A percentile compares a stretch with the other conserved stretches of the same genome.
phyloP scores from a whole-genome alignment of 1,140 invertebrate genomes.

The Carcinoscorpius rotundicauda region DNA sequence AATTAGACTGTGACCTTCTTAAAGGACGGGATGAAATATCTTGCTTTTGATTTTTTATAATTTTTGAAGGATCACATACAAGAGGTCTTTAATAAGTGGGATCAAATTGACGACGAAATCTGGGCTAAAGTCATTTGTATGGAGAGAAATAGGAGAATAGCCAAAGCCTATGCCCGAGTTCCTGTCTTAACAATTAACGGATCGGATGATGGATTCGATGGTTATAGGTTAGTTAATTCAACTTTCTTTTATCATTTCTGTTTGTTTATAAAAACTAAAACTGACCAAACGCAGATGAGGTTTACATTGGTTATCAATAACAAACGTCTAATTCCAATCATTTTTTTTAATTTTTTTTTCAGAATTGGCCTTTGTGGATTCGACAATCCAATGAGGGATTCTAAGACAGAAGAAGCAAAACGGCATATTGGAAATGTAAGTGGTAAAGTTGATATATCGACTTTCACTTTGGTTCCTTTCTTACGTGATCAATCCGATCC shows the following conservation, averaged over 20 bases:
- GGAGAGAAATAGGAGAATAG: constrained; percentile 79
- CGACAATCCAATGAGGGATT: constrained; percentile 84
- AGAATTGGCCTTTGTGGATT: constrained; percentile 86
- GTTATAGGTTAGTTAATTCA: constrained; percentile 59
- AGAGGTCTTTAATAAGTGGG: constrained; percentile 90
- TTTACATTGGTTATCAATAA: too few species aligned
- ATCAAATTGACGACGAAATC: constrained; percentile 92
- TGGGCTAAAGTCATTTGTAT: constrained; percentile 96
- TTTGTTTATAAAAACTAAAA: too few species aligned
- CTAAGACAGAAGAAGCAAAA: constrained; percentile 79
- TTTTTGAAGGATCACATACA: constrained; percentile 80
- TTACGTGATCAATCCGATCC: neutral
- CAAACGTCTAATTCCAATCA: neutral
- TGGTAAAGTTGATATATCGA: constrained; percentile 11
- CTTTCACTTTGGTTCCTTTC: neutral
- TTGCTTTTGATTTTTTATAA: constrained; percentile 24
- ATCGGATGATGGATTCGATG: constrained; percentile 91
- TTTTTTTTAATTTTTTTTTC: constrained; percentile 33
- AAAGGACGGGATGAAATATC: neutral
- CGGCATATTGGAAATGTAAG: constrained; percentile 76
- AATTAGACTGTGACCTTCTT: too few species aligned
- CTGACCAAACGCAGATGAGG: too few species aligned
- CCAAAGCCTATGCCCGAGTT: constrained; percentile 86
- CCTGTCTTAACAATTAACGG: constrained; percentile 89
- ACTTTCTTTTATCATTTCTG: too few species aligned